These are phyloP conservation scores for Plebejus anna DNA, from an alignment of 2,888 invertebrate genomes.

Conservation along the genomic window DNA sequence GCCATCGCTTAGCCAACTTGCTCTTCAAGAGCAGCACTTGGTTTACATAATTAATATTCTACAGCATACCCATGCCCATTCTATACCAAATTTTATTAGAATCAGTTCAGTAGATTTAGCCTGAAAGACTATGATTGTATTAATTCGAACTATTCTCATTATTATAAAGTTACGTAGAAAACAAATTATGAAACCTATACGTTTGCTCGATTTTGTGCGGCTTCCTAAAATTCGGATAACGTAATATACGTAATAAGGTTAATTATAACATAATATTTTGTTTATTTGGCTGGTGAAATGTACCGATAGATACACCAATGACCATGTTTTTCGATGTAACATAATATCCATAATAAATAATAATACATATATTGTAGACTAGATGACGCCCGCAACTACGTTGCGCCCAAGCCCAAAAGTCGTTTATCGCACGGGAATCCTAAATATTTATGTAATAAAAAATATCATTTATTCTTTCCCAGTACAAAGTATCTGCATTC, in stretches of 20 bases:
- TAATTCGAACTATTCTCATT: neutral
- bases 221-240: conserved; percentile 31
- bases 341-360: too few relatives aligned
- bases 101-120: neutral
- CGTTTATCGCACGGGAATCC: too few relatives aligned
- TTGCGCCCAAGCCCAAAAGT: too few relatives aligned
- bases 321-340: neutral
- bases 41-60: too few relatives aligned
- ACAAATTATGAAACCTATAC: conserved; percentile 27
- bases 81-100: neutral
- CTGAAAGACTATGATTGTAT: neutral
- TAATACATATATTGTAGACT: too few relatives aligned
- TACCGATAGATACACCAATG: neutral
- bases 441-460: too few relatives aligned
- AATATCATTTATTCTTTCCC: too few relatives aligned
- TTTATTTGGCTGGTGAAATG: conserved; percentile 11
- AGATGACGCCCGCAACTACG: too few relatives aligned
- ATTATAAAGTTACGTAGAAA: conserved; percentile 5
- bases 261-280: neutral
- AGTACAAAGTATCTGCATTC: too few relatives aligned
- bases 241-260: conserved; percentile 25
- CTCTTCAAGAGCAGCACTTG: too few relatives aligned
- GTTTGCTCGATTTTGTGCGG: conserved; percentile 26
- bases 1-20: too few relatives aligned
- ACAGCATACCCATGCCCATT: neutral